Base-by-base conservation (phyloP, 2,888 invertebrate species). In the Erpobdella octoculata region DNA sequence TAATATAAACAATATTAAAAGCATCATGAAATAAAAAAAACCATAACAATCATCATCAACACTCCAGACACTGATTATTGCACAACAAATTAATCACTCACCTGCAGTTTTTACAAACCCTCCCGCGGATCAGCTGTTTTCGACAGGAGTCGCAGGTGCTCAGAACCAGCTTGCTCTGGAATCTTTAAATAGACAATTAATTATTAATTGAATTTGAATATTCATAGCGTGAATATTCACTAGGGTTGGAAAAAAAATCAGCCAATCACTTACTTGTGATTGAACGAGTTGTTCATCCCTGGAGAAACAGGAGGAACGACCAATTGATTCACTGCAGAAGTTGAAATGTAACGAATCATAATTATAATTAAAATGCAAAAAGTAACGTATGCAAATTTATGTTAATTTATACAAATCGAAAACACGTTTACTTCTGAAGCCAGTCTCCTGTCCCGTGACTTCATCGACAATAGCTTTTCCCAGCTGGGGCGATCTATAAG, bases 231-330 rank as follows among this genome's bases (percentile, higher is more conserved):
- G 21, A n/a, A 59, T n/a, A 59, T 59, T n/a, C 12, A 59, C 9
- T 59, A 65, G 38, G 38, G 64, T 21, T 31, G 25, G 15, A 15
- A 21, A 65, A 1, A 36, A 28, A 4, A 67, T 21, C 15, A 21
- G 46, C 21, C 25, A 71, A 71, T 21, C 48, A 6, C 25, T 48
- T 76, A 79, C 81, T 79, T 79, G 76, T 81, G 81, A 70, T 71
- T 74, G 59, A 78, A 78, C 59, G 77, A 76, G 67, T 79, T 78
- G 53, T 76, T 75, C 76, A 78, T 76, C 36, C 68, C 88, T 3
- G 92, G 91, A 70, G 89, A 89, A 80, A 87, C 87, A 76, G 89
- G 82, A 70, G 79, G 76, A 35, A 74, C 73, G n/a, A 33, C 48
- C 5, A 75, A 66, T 41, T 73, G 74, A 68, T 73, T 73, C 38